Percentiles rank a stretch among this genome's conserved stretches.
These are phyloP conservation scores for Globodera ellingtonae DNA, from an alignment of 1,140 invertebrate genomes.

Conservation along the genomic window DNA sequence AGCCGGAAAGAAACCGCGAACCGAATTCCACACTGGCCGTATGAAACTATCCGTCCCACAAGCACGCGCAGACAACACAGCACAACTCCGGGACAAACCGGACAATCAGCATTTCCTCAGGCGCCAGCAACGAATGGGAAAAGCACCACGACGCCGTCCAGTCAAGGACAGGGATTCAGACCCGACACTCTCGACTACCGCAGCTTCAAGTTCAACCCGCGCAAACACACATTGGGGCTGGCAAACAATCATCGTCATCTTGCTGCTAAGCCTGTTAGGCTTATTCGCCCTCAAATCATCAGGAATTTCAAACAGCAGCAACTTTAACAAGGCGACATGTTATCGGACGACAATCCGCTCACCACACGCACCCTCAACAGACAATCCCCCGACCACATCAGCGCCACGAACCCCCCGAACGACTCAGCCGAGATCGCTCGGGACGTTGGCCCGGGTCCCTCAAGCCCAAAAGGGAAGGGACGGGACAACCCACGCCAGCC, in stretches of 20 bases:
- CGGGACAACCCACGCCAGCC: too few species aligned
- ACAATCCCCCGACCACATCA: background rate
- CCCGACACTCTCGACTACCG: too few species aligned
- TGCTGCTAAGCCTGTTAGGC: background rate
- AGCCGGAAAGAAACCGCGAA: too few species aligned
- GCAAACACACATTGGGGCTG: background rate
- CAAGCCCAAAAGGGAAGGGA: background rate
- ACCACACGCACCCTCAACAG: background rate
- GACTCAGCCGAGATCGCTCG: background rate
- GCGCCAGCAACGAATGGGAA: background rate
- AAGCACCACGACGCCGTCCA: background rate
- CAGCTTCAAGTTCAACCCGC: background rate
- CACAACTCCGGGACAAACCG: background rate
- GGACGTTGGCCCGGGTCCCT: background rate
- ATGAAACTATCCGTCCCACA: background rate
- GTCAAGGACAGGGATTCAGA: too few species aligned
- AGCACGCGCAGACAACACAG: background rate
- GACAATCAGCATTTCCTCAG: too few species aligned
- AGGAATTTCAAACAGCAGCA: too few species aligned
- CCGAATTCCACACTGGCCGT: too few species aligned
- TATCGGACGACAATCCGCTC: background rate
- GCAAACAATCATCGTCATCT: background rate
- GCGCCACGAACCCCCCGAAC: too few species aligned
- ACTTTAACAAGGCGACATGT: background rate
- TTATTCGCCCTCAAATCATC: too few species aligned